These are phyloP conservation scores for Trachelus stipa DNA, from an alignment of 2,888 invertebrate genomes.

Conservation along the genomic window DNA sequence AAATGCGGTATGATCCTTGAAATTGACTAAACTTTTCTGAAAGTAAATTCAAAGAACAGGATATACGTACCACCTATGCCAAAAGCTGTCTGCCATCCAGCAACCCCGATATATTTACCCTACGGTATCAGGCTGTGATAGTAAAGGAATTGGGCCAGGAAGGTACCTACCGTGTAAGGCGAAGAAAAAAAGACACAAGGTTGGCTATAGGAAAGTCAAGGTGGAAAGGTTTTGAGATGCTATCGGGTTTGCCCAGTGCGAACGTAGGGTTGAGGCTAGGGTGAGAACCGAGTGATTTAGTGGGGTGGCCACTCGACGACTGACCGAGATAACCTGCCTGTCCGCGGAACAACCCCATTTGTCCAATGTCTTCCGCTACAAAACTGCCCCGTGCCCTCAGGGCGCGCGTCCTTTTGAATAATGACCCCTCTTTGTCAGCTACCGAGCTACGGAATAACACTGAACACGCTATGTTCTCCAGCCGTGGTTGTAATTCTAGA, in stretches of 20 bases:
- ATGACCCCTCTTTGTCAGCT: constrained; percentile 52
- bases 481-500: neutral
- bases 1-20: neutral
- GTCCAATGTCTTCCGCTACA: constrained; percentile 64
- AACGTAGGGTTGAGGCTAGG: constrained; percentile 43
- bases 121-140: neutral
- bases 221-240: constrained; percentile 46
- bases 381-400: constrained; percentile 51
- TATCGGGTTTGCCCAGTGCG: constrained; percentile 52
- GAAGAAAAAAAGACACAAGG: neutral
- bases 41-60: neutral
- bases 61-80: neutral
- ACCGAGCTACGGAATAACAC: constrained; percentile 19
- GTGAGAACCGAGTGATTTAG: constrained; percentile 62
- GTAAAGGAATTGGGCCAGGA: neutral
- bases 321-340: constrained; percentile 65
- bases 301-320: constrained; percentile 63
- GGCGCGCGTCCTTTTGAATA: constrained; percentile 54
- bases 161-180: neutral
- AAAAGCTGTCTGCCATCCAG: neutral
- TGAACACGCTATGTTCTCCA: constrained; percentile 10
- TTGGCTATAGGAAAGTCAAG: constrained; percentile 1
- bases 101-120: neutral
- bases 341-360: constrained; percentile 65
- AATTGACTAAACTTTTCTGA: neutral